Evolutionary conservation across 2,888 invertebrate genomes (phyloP).

Genomic region (Sthenelais limicola): DNA sequence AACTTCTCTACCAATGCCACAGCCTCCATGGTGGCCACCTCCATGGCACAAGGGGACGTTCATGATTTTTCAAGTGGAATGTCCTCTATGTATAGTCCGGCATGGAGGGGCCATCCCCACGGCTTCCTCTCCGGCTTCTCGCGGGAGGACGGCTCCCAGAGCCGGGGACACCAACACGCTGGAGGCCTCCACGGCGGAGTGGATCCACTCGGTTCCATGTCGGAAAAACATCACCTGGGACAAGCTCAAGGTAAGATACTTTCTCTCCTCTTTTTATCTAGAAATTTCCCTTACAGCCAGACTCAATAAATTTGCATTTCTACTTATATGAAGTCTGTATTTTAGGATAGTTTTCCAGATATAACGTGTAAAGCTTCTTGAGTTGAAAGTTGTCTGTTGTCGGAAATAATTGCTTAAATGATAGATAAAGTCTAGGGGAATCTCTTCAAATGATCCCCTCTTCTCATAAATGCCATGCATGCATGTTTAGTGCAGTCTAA

Average conservation of each 20-base stretch:
- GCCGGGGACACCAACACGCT: neutral
- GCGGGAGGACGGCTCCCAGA: slow-evolving; percentile 6
- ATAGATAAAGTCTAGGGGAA: too few species aligned
- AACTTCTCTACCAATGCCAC: slow-evolving; percentile 25
- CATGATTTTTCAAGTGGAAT: slow-evolving; percentile 26
- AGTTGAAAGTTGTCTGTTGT: too few species aligned
- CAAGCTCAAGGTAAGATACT: slow-evolving; percentile 19
- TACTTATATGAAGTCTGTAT: too few species aligned
- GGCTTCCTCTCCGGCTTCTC: slow-evolving; percentile 30
- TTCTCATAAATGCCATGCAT: too few species aligned
- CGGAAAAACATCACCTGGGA: slow-evolving; percentile 16
- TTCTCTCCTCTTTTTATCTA: neutral
- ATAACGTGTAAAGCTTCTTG: too few species aligned
- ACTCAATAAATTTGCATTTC: too few species aligned
- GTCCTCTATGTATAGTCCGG: slow-evolving; percentile 32
- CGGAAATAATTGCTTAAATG: too few species aligned
- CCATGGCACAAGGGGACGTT: neutral
- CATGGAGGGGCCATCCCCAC: slow-evolving; percentile 15
- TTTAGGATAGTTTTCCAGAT: too few species aligned
- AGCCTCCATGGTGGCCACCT: slow-evolving; percentile 29
- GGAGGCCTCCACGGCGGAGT: slow-evolving; percentile 10
- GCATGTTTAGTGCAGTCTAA: too few species aligned
- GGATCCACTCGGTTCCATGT: neutral
- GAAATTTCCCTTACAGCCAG: neutral
- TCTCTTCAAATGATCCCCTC: too few species aligned